Base-by-base conservation (phyloP, 2,797 vertebrate genomes). In the Todus mexicanus region DNA sequence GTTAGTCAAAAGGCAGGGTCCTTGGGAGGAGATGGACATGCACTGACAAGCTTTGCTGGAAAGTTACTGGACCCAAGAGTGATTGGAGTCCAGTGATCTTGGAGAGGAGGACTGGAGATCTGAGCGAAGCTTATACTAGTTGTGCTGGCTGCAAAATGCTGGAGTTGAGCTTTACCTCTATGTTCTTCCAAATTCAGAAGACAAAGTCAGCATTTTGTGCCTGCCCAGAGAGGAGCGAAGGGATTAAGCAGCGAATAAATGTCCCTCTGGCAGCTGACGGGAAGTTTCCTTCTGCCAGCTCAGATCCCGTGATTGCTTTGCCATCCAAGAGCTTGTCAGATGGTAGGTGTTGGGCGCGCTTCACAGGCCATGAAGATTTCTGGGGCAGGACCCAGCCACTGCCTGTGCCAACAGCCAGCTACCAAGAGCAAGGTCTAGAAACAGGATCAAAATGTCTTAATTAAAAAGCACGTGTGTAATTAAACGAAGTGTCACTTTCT, bases 181-280 rank as follows among this genome's bases (percentile, higher is more conserved):
- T 65, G 26, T 78, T 86, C 66, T 78, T 94, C 85, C 90, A 92
- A 94, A 66, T 84, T 94, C 79, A 78, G 76, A 88, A 91, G 79
- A 90, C 76, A 78, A 86, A 93, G 85, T 90, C 90, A 90, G 90
- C 92, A 86, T 94, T 94, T 94, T 94, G 80, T 95, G 80, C 25
- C 23, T 65, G 70, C 73, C 42, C 45, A 84, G 75, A 84, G 76
- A 92, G 63, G 22, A 96, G 66, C 63, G 47, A 37, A 91, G 70
- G 80, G 70, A 94, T 91, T 88, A 86, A 85, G 45, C 69, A 65
- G 85, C 4, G 8, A 82, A 92, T 89, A 83, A 91, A 54, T 69
- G 77, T 86, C 70, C 69, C 57, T 91, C 50, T 1, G 42, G 76
- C 93, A 93, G 85, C 40, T 74, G 73, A 92, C 6, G 0, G 79